Evolutionary conservation across 2,888 invertebrate genomes (phyloP), one percentile per base, ranked within the genome.

Genomic region (Hybos culiciformis): DNA sequence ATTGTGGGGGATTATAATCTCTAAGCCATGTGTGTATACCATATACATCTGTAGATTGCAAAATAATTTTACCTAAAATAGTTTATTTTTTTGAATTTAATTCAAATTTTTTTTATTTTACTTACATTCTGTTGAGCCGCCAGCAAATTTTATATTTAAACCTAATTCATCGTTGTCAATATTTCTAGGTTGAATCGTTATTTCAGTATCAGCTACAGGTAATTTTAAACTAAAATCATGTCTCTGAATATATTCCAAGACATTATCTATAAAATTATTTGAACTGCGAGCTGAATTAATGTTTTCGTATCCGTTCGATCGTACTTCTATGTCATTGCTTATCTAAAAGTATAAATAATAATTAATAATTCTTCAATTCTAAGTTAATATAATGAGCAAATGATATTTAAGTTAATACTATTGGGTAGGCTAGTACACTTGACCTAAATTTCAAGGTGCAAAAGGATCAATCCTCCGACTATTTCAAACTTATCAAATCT

Each of bases 201-300:
- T 74, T 56, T 77, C 75, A 50, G 80, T 74, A 54, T 80, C 83
- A 39, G 74, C 77, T 48, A 78, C 61, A 15, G 85, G 85, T 51
- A 85, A 63, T 57, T 78, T 77, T 69, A 86, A 80, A 56, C 80
- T 79, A 39, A 84, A 79, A 61, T 86, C 86, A 58, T 86, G 85
- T 46, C 78, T 77, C 56, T 78, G 74, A 51, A 87, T 72, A 63
- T 78, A 85, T 59, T 71, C 73, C 60, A 83, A 80, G 34, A 84
- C 66, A 54, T 71, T 75, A 54, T 82, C 82, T 57, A 83, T 69
- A 60, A 85, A 73, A 19, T 58, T 59, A 48, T 67, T 66, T 40
- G 61, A 59, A 45, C 78, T 74, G 45, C 77, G 73, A 43, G 75
- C 71, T 51, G 80, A 77, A 54, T 44, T 50, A 4, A 52, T 41